Evolutionary conservation across 2,113 vertebrate genomes (phyloP), one percentile per base, ranked within the genome.

Genomic region (Microcebus tavaratra): DNA sequence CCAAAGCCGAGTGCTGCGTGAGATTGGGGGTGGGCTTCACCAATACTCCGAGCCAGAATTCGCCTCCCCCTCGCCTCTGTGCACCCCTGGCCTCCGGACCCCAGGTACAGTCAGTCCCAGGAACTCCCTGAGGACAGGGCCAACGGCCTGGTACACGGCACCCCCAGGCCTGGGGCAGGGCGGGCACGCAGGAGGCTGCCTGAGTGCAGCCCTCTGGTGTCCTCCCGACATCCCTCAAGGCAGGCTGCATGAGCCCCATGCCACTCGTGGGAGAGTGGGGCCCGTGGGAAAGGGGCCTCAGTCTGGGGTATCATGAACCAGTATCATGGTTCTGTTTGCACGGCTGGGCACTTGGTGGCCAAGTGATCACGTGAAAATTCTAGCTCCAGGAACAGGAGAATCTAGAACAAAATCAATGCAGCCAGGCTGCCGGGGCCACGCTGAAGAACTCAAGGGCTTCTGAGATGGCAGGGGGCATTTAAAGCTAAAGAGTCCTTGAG

Each of bases 321-420:
- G 9, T 0, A 42, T 59, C 57, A 23, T 0, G 17, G 21, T 50
- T 70, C 61, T 29, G 61, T 68, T 6, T 63, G 50, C 42, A 11
- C 0, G 0, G 42, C 36, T 25, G 36, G 53, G 20, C 7, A 39
- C 53, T 21, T 20, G n/a, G 0, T 18, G 50, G 61, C 8, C 3
- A 7, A 48, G 83, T 7, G 42, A 78, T 20, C 50, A 36, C 29
- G 36, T 31, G 84, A 73, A 83, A 70, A 88, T 31, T 84, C 39
- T 9, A 90, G 65, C 14, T 55, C 75, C 34, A 20, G 34, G 65
- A 67, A 76, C 27, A 91, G 45, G 45, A 94, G n/a, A 50, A 8
- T 50, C 27, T 76, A 34, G 25, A 76, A 63, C 42, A 48, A 8
- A 61, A 63, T 23, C 14, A 48, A 50, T 29, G 31, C 73, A 75